Evolutionary conservation across 2,888 invertebrate genomes (phyloP).

Genomic region (Charanyca ferruginea): DNA sequence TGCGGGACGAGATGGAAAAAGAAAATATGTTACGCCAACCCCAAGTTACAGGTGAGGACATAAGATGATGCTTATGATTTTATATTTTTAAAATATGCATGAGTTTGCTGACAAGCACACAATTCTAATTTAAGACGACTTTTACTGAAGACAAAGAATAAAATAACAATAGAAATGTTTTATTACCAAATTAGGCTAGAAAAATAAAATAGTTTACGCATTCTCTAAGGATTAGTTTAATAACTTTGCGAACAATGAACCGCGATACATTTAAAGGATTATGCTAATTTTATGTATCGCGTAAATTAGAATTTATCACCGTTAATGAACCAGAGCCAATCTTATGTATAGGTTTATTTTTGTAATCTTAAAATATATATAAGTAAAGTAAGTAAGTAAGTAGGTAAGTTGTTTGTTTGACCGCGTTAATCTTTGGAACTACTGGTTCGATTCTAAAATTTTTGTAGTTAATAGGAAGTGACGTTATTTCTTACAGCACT

Average conservation of each 20-base stretch:
- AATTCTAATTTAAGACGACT: background rate
- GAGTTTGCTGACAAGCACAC: background rate
- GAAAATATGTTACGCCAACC: too few species aligned
- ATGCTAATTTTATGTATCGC: conserved; percentile 50
- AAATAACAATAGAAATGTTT: conserved; percentile 5
- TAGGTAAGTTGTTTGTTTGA: too few species aligned
- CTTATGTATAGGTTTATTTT: background rate
- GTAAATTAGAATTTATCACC: conserved; percentile 47
- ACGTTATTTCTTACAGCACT: too few species aligned
- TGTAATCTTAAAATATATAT: background rate
- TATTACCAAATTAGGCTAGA: background rate
- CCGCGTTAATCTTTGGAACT: too few species aligned
- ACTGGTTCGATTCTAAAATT: too few species aligned
- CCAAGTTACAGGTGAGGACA: too few species aligned
- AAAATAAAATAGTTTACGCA: conserved; percentile 12
- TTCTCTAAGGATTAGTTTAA: conserved; percentile 29
- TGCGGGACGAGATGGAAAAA: too few species aligned
- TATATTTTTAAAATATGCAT: background rate
- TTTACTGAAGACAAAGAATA: background rate
- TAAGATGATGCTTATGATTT: too few species aligned
- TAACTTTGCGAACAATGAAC: conserved; percentile 34
- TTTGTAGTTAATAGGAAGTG: too few species aligned
- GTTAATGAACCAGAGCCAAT: conserved; percentile 33
- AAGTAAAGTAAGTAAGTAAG: too few species aligned
- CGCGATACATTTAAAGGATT: conserved; percentile 42